Conservation (phyloP, 2,888 invertebrate genomes). For the Eupithecia inturbata region DNA sequence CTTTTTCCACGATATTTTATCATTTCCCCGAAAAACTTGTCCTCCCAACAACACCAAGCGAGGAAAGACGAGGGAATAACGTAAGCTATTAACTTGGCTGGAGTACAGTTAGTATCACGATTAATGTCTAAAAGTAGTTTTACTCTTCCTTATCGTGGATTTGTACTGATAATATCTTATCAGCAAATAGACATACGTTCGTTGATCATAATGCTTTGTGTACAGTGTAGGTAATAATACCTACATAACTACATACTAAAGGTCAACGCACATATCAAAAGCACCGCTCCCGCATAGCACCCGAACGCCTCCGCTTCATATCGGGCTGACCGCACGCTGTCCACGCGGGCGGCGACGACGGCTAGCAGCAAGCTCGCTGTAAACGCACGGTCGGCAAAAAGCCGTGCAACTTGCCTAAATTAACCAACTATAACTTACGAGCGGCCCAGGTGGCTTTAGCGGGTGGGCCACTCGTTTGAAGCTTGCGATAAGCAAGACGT, state of each 20-base stretch:
- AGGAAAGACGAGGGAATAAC: too few relatives aligned
- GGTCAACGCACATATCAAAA: neutral
- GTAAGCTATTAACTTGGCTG: too few relatives aligned
- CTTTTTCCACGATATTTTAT: too few relatives aligned
- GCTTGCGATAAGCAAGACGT: too few relatives aligned
- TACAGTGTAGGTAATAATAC: neutral
- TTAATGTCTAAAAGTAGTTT: neutral
- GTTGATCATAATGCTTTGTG: slow-evolving; percentile 3
- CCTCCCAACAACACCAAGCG: too few relatives aligned
- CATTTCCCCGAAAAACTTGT: too few relatives aligned
- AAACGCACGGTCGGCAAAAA: neutral
- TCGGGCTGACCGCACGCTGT: neutral
- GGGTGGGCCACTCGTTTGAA: too few relatives aligned
- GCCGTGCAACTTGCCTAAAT: neutral
- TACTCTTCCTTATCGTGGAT: slow-evolving; percentile 1
- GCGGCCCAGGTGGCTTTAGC: too few relatives aligned
- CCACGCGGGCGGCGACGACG: neutral
- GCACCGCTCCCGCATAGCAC: neutral
- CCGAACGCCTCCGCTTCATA: neutral
- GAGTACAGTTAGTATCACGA: neutral
- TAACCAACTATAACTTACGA: neutral
- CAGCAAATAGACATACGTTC: neutral
- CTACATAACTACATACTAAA: neutral
- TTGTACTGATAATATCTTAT: slow-evolving; percentile 2
- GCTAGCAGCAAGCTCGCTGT: neutral